These are phyloP conservation scores for Scolopax mira DNA, from an alignment of 2,113 vertebrate species.

Conservation along the genomic window DNA sequence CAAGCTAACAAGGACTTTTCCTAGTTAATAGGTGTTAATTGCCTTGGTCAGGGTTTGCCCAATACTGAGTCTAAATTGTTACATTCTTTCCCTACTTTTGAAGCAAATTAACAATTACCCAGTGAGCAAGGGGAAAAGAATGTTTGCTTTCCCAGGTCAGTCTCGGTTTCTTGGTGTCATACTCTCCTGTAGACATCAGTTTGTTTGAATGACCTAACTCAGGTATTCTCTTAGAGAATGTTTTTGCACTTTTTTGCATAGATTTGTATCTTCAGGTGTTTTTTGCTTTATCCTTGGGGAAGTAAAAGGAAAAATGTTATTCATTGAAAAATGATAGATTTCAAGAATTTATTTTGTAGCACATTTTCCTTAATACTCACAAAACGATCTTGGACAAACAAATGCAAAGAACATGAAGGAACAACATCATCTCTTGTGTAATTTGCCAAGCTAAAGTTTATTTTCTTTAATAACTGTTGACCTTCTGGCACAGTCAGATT, in stretches of 20 bases:
- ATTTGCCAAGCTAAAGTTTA: not conserved
- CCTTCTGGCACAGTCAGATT: not conserved
- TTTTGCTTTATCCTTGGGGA: not conserved
- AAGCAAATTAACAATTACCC: not conserved
- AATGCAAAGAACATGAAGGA: not conserved
- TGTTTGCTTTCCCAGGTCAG: not conserved
- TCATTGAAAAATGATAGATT: not conserved
- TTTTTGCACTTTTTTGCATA: not conserved
- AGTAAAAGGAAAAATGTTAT: not conserved
- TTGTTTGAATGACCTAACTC: not conserved
- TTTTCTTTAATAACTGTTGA: not conserved
- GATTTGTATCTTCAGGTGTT: not conserved
- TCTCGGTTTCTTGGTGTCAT: not conserved
- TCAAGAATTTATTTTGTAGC: not conserved
- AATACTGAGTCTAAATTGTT: not conserved
- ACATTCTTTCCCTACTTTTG: not conserved
- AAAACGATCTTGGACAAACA: not conserved
- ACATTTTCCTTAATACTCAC: not conserved
- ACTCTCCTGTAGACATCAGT: not conserved
- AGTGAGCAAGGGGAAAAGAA: constrained; percentile 36
- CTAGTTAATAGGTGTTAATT: not conserved
- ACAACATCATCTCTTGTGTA: not conserved
- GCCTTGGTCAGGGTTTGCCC: not conserved
- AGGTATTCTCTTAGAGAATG: not conserved
- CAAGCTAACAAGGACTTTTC: not conserved